Base-by-base conservation (phyloP, 2,888 invertebrate species). In the Cephus pulcher region DNA sequence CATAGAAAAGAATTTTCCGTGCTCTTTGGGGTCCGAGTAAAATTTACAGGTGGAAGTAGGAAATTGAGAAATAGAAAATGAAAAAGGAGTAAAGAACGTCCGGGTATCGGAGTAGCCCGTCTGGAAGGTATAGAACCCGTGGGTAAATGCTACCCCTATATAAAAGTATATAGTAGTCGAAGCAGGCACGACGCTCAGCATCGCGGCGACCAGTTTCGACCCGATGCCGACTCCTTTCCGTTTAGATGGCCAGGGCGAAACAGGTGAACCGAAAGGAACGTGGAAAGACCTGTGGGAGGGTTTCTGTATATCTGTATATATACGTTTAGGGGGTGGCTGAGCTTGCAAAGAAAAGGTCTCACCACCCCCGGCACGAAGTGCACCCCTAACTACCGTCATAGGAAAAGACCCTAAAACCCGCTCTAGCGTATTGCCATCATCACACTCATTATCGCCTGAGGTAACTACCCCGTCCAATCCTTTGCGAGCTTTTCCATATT, bases 31-130 rank as follows among this genome's bases (percentile, higher is more conserved):
- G 76, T 75, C 75, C 80, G 77, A 85, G 81, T 81, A 78, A 81
- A 82, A 82, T 85, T 84, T 86, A 86, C 83, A 81, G 85, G 81
- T 56, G 23, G 56, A 23, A 2, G 56, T 1, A 56, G 23, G 23
- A 56, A 56, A 56, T 56, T 23, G 56, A 56, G 56, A 56, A 56
- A 23, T 15, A 56, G 9, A 9, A 15, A 23, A 32, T 77, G 69
- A 76, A 75, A 70, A 69, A 75, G 68, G 70, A 76, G 37, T 74
- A 74, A 68, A 73, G 35, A 79, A 71, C 78, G 76, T 69, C 76
- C 34, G 56, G 56, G 56, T 56, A 56, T 56, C 56, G 23, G 56
- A 23, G 9, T 56, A 56, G 56, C 23, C 23, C 23, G 56, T 56
- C 56, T 9, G 23, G 56, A 15, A 23, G 56, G 23, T 56, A 56